Evolutionary conservation across 1,140 invertebrate genomes (phyloP).

Genomic region (Battus philenor): DNA sequence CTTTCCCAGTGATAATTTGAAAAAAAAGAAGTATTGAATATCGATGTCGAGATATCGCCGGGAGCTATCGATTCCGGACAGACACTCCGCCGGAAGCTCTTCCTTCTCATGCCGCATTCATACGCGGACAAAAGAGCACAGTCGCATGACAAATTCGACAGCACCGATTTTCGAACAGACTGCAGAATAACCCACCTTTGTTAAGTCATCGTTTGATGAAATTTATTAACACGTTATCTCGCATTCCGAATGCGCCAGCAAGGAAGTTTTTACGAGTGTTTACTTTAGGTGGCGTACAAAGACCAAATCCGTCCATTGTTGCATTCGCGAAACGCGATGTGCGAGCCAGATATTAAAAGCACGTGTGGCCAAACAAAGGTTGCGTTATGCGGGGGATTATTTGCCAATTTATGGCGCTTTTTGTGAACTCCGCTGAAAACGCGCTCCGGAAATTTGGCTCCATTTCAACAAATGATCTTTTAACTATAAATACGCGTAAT

Average conservation of each 20-base stretch:
- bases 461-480: constrained; percentile 74
- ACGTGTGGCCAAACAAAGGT: constrained; percentile 75
- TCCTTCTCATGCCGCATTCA: constrained; percentile 65
- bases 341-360: constrained; percentile 68
- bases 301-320: constrained; percentile 64
- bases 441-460: constrained; percentile 71
- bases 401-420: constrained; percentile 74
- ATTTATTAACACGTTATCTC: constrained; percentile 63
- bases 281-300: constrained; percentile 39
- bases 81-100: constrained; percentile 46
- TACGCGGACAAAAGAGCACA: constrained; percentile 41
- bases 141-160: constrained; percentile 68
- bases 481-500: constrained; percentile 64
- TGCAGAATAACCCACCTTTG: constrained; percentile 44
- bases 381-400: constrained; percentile 75
- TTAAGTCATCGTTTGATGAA: constrained; percentile 56
- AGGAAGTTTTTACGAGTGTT: constrained; percentile 57
- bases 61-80: constrained; percentile 45
- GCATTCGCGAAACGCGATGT: constrained; percentile 40
- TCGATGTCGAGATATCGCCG: constrained; percentile 62
- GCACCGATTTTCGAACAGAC: constrained; percentile 50
- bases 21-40: constrained; percentile 57
- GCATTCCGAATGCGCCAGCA: constrained; percentile 20
- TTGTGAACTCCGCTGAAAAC: constrained; percentile 71
- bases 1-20: too few species aligned